Evolutionary conservation across 2,797 vertebrate species (phyloP).

Genomic region (Monodelphis domestica): DNA sequence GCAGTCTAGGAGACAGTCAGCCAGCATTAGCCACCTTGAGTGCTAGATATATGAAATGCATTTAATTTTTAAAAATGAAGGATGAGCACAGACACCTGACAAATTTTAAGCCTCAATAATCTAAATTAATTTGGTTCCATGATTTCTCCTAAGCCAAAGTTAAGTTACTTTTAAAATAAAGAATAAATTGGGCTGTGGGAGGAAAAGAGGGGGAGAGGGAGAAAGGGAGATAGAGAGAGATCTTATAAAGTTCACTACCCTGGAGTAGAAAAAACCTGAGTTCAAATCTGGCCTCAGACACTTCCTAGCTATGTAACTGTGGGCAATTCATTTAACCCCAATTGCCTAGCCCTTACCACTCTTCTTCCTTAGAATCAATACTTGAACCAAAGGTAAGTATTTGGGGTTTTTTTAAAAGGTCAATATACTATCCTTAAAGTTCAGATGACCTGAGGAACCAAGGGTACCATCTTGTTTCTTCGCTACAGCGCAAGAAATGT

Average conservation of each 20-base stretch:
- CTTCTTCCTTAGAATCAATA: too few species aligned
- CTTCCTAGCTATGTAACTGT: too few species aligned
- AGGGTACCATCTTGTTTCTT: background rate
- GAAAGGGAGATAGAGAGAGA: too few species aligned
- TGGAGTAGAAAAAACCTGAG: too few species aligned
- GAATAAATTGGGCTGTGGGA: too few species aligned
- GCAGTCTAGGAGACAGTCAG: constrained; percentile 6
- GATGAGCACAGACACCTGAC: constrained; percentile 48
- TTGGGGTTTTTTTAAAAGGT: too few species aligned
- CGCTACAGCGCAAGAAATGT: background rate
- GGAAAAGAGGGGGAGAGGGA: too few species aligned
- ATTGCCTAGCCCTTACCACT: too few species aligned
- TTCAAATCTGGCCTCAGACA: too few species aligned
- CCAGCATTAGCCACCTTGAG: constrained; percentile 36
- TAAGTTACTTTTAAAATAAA: constrained; percentile 42
- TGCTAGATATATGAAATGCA: constrained; percentile 2
- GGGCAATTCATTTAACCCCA: too few species aligned
- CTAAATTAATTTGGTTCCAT: constrained; percentile 22
- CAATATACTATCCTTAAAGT: background rate
- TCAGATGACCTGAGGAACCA: background rate
- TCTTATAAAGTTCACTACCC: background rate
- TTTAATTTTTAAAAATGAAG: constrained; percentile 60
- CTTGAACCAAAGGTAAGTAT: too few species aligned
- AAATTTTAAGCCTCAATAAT: constrained; percentile 31
- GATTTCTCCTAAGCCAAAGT: constrained; percentile 3